Base-by-base conservation (phyloP, 2,113 vertebrate species). In the Atrichornis clamosus region DNA sequence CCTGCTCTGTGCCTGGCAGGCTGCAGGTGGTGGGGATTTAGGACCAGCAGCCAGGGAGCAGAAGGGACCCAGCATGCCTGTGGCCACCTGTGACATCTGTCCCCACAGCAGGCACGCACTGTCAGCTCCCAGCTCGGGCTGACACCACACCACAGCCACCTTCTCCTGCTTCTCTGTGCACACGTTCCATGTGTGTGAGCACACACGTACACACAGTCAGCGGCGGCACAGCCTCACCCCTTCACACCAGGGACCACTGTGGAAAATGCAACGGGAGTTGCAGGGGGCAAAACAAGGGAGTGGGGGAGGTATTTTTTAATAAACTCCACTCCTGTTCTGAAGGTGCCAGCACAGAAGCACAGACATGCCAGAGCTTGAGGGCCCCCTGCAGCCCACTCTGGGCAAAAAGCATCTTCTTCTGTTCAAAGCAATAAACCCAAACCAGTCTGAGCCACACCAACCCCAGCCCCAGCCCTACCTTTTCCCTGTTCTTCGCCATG, bases 151-250 rank as follows among this genome's bases (percentile, higher is more conserved):
- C 39, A 47, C 37, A 24, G 12, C n/a, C 0, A 0, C 22, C 18
- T 12, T 39, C 41, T 62, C 24, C 80, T 18, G 42, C 44, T 28
- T 37, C 68, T 26, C 49, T 19, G 18, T 4, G 26, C 37, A 1
- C 4, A 0, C 1, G 9, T 62, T 39, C 6, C 1, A 2, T 21
- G 75, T 8, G 60, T 8, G 42, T 18, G 10, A 55, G 4, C 6
- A 5, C 27, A 17, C 4, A 7, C 0, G 1, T 4, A 23, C 2
- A 1, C 0, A 0, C 59, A 9, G 27, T 2, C 41, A n/a, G 33
- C 59, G 17, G 53, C 9, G 3, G 41, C 65, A 32, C 73, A 49
- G 28, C 58, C 79, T 73, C 59, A 5, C 28, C 41, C 58, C 86
- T 32, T 32, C 28, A 4, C 3, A 6, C 41, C 9, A 1, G 11